These are phyloP conservation scores for Sus scrofa DNA, from an alignment of 2,113 vertebrate species.

Conservation along the genomic window T2T-Sscrofa CM000816.6:55744001-55744500, in stretches of 20 bases:
- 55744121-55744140: no score
- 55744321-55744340: neutral
- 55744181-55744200: neutral
- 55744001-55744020: no score
- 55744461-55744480: neutral
- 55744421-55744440: neutral
- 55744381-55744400: neutral
- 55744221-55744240: neutral
- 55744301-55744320: fast-evolving
- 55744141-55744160: no score
- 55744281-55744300: neutral
- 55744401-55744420: neutral
- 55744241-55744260: neutral
- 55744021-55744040: no score
- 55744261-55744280: neutral
- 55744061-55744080: no score
- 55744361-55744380: neutral
- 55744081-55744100: no score
- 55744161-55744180: no score
- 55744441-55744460: neutral
- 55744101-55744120: no score
- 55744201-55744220: neutral
- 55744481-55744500: neutral
- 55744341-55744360: neutral
- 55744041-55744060: no score